These are phyloP conservation scores for Alces alces DNA, from an alignment of 2,113 vertebrate genomes.

Conservation along the genomic window DNA sequence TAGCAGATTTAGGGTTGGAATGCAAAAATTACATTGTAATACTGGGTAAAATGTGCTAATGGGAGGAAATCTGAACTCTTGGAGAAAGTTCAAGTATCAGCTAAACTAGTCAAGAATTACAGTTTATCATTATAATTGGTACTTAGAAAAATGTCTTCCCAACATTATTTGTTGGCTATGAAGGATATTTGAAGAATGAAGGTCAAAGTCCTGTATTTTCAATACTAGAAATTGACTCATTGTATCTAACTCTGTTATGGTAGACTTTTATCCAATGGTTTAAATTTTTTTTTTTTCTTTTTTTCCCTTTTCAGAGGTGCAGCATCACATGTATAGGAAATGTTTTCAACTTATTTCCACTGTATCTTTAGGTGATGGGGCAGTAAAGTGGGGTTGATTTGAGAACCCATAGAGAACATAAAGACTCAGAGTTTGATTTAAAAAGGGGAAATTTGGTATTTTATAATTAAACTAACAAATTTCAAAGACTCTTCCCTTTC, in stretches of 20 bases:
- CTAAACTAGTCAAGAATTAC: not conserved
- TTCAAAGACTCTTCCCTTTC: not conserved
- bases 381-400: not conserved
- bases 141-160: not conserved
- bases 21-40: not conserved
- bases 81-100: not conserved
- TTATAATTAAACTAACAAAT: not conserved
- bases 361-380: not conserved
- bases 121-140: not conserved
- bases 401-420: not conserved
- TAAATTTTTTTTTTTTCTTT: not conserved
- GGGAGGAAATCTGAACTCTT: not conserved
- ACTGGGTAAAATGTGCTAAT: not conserved
- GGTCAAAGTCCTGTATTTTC: not conserved
- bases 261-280: not conserved
- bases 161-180: not conserved
- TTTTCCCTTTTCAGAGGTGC: not conserved
- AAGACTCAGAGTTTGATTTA: not conserved
- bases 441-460: not conserved
- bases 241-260: not conserved
- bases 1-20: constrained; percentile 13
- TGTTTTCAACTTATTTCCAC: not conserved
- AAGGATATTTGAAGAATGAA: not conserved
- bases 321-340: not conserved
- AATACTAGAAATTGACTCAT: not conserved